Conservation (phyloP, 92 coral and sea anemone genomes). For the Anthopleura xanthogrammica region DNA sequence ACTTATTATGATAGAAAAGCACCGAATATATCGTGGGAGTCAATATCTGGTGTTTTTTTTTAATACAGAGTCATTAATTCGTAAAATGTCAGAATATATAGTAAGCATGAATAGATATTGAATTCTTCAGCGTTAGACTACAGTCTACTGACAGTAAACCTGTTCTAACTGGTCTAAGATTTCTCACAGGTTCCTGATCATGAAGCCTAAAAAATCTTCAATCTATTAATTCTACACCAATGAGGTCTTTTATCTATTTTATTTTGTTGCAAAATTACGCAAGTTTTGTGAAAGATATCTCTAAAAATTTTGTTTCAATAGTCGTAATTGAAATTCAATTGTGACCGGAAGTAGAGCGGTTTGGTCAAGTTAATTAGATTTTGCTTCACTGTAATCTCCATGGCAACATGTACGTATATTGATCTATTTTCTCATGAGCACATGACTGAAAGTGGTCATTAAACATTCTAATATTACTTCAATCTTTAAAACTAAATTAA, state of each 20-base stretch:
- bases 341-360: not conserved
- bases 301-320: not conserved
- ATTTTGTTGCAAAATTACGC: not conserved
- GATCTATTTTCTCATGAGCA: not conserved
- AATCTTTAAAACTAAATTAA: not conserved
- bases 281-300: not conserved
- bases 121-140: not conserved
- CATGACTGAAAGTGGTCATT: not conserved
- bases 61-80: constrained; percentile 2
- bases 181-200: too few species aligned
- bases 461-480: not conserved
- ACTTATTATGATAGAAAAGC: not conserved
- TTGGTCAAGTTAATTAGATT: not conserved
- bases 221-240: not conserved
- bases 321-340: not conserved
- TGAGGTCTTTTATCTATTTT: not conserved
- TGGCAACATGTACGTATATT: constrained; percentile 7
- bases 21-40: not conserved
- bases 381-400: not conserved
- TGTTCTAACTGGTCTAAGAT: not conserved
- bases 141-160: too few species aligned
- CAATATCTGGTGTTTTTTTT: not conserved
- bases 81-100: not conserved
- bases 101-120: not conserved
- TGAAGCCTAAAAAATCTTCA: not conserved